Conservation (phyloP, 2,113 vertebrate species). For the Myotis davidii region DNA sequence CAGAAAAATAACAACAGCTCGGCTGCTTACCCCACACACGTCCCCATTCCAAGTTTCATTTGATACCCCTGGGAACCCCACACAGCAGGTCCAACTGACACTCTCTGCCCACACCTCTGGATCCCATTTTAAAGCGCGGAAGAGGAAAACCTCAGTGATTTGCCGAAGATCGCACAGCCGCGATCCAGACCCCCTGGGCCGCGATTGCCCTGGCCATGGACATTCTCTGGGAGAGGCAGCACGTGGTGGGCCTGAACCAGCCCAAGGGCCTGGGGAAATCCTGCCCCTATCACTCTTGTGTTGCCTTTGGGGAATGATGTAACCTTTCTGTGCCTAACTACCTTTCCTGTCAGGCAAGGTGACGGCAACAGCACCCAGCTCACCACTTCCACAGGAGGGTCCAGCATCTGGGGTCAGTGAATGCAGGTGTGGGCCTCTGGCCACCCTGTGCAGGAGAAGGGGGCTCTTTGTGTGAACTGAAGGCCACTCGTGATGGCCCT, state of each 20-base stretch:
- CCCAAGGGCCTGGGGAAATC: not conserved
- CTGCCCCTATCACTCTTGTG: not conserved
- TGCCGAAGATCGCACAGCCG: accelerated
- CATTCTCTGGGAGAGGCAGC: not conserved
- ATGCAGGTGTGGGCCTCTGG: accelerated
- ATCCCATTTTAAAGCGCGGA: not conserved
- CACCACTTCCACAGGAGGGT: accelerated
- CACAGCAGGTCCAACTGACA: not conserved
- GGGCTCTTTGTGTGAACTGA: not conserved
- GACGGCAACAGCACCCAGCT: not conserved
- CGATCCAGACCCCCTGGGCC: not conserved
- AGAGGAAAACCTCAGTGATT: not conserved
- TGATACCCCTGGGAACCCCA: conserved; percentile 46
- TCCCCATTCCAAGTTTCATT: not conserved
- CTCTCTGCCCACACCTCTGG: not conserved
- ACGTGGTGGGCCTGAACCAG: not conserved
- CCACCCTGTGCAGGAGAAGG: not conserved
- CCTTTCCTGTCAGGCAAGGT: accelerated
- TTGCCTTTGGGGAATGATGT: not conserved
- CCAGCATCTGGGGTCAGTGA: not conserved
- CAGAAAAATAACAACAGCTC: not conserved
- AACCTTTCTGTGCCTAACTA: not conserved
- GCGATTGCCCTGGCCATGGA: not conserved
- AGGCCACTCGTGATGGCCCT: not conserved
- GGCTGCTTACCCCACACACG: not conserved